phyloP scores from a whole-genome alignment of 1,140 invertebrate genomes.

The Drosophila albomicans region DNA sequence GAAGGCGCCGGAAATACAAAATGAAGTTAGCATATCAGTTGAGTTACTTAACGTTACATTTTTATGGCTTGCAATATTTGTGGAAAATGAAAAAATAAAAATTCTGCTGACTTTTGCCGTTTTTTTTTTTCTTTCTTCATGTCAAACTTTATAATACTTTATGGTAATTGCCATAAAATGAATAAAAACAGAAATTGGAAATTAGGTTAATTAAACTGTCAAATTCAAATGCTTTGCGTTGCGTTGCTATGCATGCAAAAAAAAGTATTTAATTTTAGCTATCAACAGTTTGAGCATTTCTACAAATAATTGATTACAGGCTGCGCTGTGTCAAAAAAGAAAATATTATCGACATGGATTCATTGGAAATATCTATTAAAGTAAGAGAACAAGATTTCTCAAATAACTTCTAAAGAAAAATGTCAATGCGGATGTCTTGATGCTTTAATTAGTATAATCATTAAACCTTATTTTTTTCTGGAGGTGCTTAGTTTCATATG shows the following conservation, averaged over 20 bases:
- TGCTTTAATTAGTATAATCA: too few species aligned
- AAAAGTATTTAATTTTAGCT: neutral
- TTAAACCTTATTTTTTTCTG: too few species aligned
- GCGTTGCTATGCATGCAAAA: neutral
- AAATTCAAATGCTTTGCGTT: constrained; percentile 14
- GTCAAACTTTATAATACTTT: constrained; percentile 47
- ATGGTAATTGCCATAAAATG: constrained; percentile 30
- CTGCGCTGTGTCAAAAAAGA: neutral
- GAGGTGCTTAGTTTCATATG: too few species aligned
- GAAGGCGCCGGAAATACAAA: constrained; percentile 54
- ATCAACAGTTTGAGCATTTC: neutral
- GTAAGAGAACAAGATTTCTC: neutral
- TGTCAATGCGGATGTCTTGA: too few species aligned
- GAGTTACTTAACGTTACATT: constrained; percentile 47
- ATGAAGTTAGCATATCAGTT: constrained; percentile 59
- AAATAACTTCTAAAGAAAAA: too few species aligned
- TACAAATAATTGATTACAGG: neutral
- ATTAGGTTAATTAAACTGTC: constrained; percentile 39
- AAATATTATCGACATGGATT: neutral
- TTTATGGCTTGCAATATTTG: constrained; percentile 45
- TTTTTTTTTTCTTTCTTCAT: constrained; percentile 1
- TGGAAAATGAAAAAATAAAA: constrained; percentile 8
- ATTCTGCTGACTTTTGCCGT: constrained; percentile 1
- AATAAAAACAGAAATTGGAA: constrained; percentile 1
- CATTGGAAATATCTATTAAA: neutral